Percentiles rank a stretch among this genome's conserved stretches.
Evolutionary conservation across 2,113 vertebrate species (phyloP).

Genomic region (Barnardius zonarius): DNA sequence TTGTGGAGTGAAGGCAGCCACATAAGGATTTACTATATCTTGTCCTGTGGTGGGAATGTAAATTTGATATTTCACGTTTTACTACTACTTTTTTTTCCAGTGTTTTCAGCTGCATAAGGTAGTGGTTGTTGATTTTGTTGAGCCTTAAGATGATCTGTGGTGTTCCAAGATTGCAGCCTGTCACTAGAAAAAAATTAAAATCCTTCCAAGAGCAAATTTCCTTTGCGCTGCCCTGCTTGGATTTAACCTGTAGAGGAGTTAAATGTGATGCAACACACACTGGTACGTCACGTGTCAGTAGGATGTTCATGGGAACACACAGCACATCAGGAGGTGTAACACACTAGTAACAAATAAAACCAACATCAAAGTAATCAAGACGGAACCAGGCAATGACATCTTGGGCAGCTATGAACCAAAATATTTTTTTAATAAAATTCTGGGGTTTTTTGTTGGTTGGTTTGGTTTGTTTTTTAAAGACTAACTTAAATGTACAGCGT

Average conservation of each 20-base stretch:
- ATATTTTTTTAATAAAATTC: not conserved
- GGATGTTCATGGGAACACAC: not conserved
- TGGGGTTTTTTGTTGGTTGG: accelerated
- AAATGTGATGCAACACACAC: not conserved
- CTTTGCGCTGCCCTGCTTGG: not conserved
- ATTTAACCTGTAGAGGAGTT: not conserved
- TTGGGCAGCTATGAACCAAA: not conserved
- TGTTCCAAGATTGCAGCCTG: not conserved
- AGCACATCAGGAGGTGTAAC: not conserved
- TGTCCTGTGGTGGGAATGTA: not conserved
- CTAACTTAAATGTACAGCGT: not conserved
- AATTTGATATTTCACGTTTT: not conserved
- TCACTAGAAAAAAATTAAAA: not conserved
- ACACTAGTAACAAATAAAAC: not conserved
- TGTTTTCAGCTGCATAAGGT: not conserved
- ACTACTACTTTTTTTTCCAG: not conserved
- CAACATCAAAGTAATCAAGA: not conserved
- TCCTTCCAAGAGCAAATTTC: not conserved
- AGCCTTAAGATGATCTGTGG: not conserved
- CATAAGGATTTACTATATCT: not conserved
- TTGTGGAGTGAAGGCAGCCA: not conserved
- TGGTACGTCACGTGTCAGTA: not conserved
- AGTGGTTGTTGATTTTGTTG: not conserved
- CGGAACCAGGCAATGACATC: not conserved
- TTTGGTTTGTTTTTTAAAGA: not conserved